Conservation (phyloP, 2,113 vertebrate genomes). For the Lates calcarifer region DNA sequence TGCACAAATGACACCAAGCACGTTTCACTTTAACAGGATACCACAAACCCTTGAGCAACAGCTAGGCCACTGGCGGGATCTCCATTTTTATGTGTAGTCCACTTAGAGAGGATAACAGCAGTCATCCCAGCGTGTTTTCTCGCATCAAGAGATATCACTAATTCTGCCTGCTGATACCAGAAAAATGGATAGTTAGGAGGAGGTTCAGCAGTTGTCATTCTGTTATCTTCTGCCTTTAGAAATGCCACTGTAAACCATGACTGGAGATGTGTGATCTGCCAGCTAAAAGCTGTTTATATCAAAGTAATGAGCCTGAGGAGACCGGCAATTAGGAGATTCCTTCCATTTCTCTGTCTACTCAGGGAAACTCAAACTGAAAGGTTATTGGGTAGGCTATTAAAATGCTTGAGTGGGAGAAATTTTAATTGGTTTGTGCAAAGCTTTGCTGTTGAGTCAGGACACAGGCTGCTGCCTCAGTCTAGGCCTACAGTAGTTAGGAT, state of each 20-base stretch:
- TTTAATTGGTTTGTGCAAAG: slow-evolving; percentile 78
- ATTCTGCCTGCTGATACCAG: slow-evolving; percentile 39
- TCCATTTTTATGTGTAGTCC: slow-evolving; percentile 66
- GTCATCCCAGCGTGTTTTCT: slow-evolving; percentile 54
- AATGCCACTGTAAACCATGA: slow-evolving; percentile 60
- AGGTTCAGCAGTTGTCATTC: slow-evolving; percentile 63
- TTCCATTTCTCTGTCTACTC: slow-evolving; percentile 72
- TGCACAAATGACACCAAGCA: slow-evolving; percentile 57
- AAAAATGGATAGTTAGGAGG: slow-evolving; percentile 47
- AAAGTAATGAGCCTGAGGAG: slow-evolving; percentile 81
- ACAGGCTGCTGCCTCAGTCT: slow-evolving; percentile 39
- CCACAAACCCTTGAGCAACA: slow-evolving; percentile 66
- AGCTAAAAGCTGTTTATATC: slow-evolving; percentile 79
- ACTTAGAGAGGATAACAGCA: slow-evolving; percentile 66
- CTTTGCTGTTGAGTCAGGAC: slow-evolving; percentile 70
- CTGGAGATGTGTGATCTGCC: slow-evolving; percentile 70
- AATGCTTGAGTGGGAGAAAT: slow-evolving; percentile 73
- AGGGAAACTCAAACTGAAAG: slow-evolving; percentile 75
- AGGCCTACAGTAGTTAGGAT: slow-evolving; percentile 34
- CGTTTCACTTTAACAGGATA: slow-evolving; percentile 61
- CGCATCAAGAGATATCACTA: slow-evolving; percentile 25
- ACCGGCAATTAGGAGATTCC: slow-evolving; percentile 76
- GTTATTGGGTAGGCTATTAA: slow-evolving; percentile 77
- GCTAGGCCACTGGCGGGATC: slow-evolving; percentile 37
- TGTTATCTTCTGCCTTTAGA: slow-evolving; percentile 60